A percentile compares a stretch with the other conserved stretches of the same genome.
Evolutionary conservation across 1,140 invertebrate species (phyloP).

Genomic region (Drosophila lacertosa): DNA sequence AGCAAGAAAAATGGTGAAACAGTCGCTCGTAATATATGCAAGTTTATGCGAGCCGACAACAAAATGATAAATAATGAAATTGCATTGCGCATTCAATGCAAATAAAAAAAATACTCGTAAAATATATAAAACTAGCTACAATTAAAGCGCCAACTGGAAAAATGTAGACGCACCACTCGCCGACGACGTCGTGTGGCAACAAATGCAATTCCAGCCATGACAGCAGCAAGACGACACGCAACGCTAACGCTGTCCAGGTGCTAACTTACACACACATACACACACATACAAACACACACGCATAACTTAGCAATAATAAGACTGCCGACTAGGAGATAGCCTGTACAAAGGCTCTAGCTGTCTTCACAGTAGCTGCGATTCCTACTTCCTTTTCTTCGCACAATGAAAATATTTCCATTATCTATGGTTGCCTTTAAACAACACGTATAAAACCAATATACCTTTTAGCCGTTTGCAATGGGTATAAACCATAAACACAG

Average conservation of each 20-base stretch:
- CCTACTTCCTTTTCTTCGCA: no score
- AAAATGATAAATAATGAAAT: conserved; percentile 61
- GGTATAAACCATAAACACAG: conserved; percentile 10
- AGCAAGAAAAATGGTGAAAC: conserved; percentile 62
- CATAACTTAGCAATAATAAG: neutral
- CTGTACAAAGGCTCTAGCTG: no score
- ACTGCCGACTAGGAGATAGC: neutral
- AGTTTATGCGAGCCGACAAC: conserved; percentile 19
- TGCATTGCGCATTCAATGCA: conserved; percentile 67
- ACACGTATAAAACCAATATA: no score
- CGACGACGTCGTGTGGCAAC: conserved; percentile 40
- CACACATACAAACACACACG: conserved; percentile 31
- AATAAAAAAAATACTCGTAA: conserved; percentile 28
- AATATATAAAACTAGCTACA: conserved; percentile 46
- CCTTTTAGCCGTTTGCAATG: no score
- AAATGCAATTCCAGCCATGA: conserved; percentile 65
- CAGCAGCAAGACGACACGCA: conserved; percentile 49
- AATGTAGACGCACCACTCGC: conserved; percentile 59
- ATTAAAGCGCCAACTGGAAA: conserved; percentile 66
- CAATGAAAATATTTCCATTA: no score
- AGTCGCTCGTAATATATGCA: conserved; percentile 38
- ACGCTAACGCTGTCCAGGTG: conserved; percentile 31
- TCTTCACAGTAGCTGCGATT: no score
- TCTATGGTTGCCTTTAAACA: no score
- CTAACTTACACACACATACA: conserved; percentile 2